A percentile compares a stretch with the other conserved stretches of the same genome.
Conservation (phyloP, 2,888 invertebrate genomes). For the Gastrophysa polygoni region DNA sequence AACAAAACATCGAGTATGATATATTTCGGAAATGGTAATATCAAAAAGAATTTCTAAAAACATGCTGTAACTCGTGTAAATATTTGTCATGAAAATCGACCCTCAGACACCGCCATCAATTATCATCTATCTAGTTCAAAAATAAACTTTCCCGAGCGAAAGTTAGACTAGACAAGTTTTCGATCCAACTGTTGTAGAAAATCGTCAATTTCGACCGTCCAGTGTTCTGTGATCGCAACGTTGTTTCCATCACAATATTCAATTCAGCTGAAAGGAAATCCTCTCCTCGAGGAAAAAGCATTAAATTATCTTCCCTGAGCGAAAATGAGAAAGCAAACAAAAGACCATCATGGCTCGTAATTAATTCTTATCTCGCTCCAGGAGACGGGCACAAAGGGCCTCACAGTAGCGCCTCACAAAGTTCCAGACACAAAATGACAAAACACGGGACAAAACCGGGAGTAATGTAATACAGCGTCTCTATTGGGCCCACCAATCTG, state of each 20-base stretch:
- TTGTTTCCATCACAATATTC: constrained; percentile 3
- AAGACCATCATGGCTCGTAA: constrained; percentile 58
- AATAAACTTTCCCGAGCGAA: no score
- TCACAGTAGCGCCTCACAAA: constrained; percentile 55
- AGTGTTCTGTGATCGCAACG: background rate
- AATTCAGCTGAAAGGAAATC: constrained; percentile 15
- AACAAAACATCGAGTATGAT: no score
- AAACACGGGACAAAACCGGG: constrained; percentile 58
- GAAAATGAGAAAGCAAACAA: constrained; percentile 57
- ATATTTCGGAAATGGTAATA: no score
- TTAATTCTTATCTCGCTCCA: constrained; percentile 62
- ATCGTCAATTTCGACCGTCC: background rate
- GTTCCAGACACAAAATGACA: constrained; percentile 59
- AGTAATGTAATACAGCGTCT: constrained; percentile 57
- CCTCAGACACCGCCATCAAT: no score
- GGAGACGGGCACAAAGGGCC: constrained; percentile 55
- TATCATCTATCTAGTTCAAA: no score
- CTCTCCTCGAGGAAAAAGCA: constrained; percentile 40
- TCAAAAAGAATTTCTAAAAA: no score
- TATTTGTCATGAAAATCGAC: no score
- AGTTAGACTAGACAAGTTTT: background rate
- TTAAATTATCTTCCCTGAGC: constrained; percentile 56
- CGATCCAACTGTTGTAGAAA: background rate
- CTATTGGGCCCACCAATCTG: constrained; percentile 57
- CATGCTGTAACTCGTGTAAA: no score